Conservation (phyloP, 1,140 invertebrate species). For the Sogatella furcifera region DNA sequence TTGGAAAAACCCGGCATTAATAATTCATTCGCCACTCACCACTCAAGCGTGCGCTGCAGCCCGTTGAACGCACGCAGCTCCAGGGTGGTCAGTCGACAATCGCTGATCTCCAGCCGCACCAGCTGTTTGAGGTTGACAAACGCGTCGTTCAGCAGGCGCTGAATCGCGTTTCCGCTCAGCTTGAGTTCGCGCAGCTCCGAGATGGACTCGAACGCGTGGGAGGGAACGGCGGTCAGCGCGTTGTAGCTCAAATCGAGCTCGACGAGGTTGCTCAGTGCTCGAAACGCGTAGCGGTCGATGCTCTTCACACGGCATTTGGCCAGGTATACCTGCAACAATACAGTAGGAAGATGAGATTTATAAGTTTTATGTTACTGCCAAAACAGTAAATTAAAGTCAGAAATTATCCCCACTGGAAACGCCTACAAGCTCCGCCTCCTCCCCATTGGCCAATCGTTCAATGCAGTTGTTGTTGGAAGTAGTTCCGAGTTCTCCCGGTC, state of each 20-base stretch:
- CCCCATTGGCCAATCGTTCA: too few species aligned
- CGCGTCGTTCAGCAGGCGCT: constrained; percentile 51
- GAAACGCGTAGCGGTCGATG: constrained; percentile 52
- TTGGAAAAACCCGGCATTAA: too few species aligned
- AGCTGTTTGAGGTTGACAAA: constrained; percentile 55
- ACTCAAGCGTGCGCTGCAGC: constrained; percentile 55
- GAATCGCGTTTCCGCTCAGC: constrained; percentile 60
- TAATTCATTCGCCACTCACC: constrained; percentile 29
- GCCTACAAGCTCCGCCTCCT: too few species aligned
- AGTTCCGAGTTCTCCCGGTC: too few species aligned
- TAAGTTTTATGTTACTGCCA: too few species aligned
- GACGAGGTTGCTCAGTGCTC: constrained; percentile 58
- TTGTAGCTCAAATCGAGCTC: constrained; percentile 71
- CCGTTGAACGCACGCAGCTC: constrained; percentile 58
- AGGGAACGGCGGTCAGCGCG: constrained; percentile 50
- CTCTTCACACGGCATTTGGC: constrained; percentile 47
- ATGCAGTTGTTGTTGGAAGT: too few species aligned
- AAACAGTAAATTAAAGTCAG: too few species aligned
- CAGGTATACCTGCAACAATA: constrained; percentile 43
- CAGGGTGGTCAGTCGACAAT: constrained; percentile 52
- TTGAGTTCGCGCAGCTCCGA: constrained; percentile 62
- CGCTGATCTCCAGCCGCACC: constrained; percentile 57
- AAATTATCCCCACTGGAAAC: too few species aligned
- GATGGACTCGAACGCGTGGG: constrained; percentile 54
- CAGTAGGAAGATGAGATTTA: too few species aligned